These are phyloP conservation scores for Brachionichthys hirsutus DNA, from an alignment of 2,113 vertebrate species.

Conservation along the genomic window DNA sequence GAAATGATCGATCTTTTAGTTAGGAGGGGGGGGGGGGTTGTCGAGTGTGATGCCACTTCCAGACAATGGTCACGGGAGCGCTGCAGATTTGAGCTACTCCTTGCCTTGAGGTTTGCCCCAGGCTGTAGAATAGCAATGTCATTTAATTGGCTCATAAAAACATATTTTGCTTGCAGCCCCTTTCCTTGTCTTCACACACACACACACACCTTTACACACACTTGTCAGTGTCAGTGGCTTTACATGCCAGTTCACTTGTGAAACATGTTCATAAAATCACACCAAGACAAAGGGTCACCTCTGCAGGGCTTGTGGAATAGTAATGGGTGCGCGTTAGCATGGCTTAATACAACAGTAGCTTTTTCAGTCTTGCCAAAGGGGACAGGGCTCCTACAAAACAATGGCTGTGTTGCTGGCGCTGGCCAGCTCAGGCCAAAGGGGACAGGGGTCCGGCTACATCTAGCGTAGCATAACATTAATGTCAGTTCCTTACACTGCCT, in stretches of 20 bases:
- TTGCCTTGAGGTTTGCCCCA: constrained; percentile 73
- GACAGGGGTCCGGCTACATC: constrained; percentile 69
- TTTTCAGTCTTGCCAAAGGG: constrained; percentile 68
- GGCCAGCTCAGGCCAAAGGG: constrained; percentile 64
- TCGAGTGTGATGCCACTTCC: constrained; percentile 58
- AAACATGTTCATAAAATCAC: constrained; percentile 67
- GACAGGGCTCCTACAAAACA: constrained; percentile 63
- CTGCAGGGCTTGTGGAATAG: constrained; percentile 77
- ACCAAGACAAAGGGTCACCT: constrained; percentile 69
- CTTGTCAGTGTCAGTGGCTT: constrained; percentile 66
- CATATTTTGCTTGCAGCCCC: constrained; percentile 72
- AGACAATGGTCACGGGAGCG: constrained; percentile 69
- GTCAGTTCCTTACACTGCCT: constrained; percentile 60
- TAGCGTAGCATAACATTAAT: constrained; percentile 75
- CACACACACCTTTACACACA: constrained; percentile 8
- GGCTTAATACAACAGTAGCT: constrained; percentile 69
- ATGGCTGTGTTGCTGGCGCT: constrained; percentile 48
- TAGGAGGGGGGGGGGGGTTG: constrained; percentile 39
- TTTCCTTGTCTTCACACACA: constrained; percentile 41
- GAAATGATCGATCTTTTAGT: constrained; percentile 73
- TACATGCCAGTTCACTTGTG: constrained; percentile 58
- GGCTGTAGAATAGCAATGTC: constrained; percentile 75
- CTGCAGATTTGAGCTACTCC: constrained; percentile 65
- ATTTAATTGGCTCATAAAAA: constrained; percentile 81
- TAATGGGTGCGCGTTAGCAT: constrained; percentile 66